Percentiles rank a stretch among this genome's conserved stretches.
phyloP scores from a whole-genome alignment of 2,888 invertebrate species.

The Cantharis rufa region DNA sequence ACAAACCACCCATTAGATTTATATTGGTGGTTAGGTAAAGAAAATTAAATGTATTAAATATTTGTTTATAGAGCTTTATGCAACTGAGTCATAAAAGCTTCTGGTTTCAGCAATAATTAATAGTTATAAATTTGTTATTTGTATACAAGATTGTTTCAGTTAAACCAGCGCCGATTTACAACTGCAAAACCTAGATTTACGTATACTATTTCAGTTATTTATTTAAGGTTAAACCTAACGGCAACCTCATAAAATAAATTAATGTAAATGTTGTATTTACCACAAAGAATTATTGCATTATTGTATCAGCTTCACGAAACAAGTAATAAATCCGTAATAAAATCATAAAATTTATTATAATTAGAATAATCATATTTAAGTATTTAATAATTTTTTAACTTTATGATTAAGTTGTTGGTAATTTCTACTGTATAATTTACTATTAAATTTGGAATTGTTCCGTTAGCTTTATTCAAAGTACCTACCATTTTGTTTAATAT shows the following conservation, averaged over 20 bases:
- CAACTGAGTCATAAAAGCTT: background rate
- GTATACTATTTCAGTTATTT: background rate
- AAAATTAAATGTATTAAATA: background rate
- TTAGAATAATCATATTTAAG: background rate
- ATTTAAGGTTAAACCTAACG: background rate
- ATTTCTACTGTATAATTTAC: background rate
- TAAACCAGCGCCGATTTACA: background rate
- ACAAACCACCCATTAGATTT: too few relatives aligned
- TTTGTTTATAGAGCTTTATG: background rate
- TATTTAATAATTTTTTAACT: too few relatives aligned
- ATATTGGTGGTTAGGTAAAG: too few relatives aligned
- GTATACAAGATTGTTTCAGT: background rate
- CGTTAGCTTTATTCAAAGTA: background rate
- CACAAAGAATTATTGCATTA: background rate
- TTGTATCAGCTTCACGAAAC: background rate
- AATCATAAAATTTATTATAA: background rate
- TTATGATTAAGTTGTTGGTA: background rate
- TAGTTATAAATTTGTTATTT: background rate
- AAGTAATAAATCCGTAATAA: background rate
- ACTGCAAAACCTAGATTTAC: background rate
- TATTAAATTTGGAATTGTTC: background rate
- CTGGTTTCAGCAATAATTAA: background rate
- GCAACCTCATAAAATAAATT: background rate
- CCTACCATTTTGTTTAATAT: background rate
- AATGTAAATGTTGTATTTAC: background rate